Conservation (phyloP, 1,140 invertebrate species). For the Tetramorium parvispinum region DNA sequence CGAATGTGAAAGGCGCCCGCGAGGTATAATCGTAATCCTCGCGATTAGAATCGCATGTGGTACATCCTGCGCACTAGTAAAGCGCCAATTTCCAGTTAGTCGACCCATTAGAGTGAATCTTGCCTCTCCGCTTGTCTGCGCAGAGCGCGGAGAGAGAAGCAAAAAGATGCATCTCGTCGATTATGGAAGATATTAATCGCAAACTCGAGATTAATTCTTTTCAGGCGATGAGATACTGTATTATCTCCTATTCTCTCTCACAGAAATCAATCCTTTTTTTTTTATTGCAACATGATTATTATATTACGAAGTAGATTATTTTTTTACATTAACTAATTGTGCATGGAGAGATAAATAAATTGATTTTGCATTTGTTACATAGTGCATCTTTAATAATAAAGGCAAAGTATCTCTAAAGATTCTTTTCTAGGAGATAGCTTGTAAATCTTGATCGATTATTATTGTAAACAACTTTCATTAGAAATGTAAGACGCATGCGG, state of each 20-base stretch:
- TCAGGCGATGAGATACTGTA: neutral
- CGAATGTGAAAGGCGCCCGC: conserved; percentile 44
- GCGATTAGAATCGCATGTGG: conserved; percentile 22
- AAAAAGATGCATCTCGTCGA: neutral
- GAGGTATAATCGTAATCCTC: conserved; percentile 40
- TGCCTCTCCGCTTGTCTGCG: neutral
- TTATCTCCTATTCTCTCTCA: neutral
- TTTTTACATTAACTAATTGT: neutral
- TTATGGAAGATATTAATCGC: neutral
- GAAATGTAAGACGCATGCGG: neutral
- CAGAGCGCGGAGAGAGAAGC: neutral
- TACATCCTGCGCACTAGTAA: conserved; percentile 14
- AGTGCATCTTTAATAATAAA: neutral
- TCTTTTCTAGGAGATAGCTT: neutral
- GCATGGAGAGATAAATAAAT: neutral
- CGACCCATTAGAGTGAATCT: conserved; percentile 16
- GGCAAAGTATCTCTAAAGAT: neutral
- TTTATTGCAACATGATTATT: neutral
- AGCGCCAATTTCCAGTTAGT: conserved; percentile 26
- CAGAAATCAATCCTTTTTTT: neutral
- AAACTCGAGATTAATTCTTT: neutral
- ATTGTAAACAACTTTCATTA: neutral
- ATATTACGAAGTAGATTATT: neutral
- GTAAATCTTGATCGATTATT: neutral
- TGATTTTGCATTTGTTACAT: neutral